Evolutionary conservation across 2,113 vertebrate species (phyloP), one percentile per base, ranked within the genome.

Genomic region (Apistogramma diplotaenia): DNA sequence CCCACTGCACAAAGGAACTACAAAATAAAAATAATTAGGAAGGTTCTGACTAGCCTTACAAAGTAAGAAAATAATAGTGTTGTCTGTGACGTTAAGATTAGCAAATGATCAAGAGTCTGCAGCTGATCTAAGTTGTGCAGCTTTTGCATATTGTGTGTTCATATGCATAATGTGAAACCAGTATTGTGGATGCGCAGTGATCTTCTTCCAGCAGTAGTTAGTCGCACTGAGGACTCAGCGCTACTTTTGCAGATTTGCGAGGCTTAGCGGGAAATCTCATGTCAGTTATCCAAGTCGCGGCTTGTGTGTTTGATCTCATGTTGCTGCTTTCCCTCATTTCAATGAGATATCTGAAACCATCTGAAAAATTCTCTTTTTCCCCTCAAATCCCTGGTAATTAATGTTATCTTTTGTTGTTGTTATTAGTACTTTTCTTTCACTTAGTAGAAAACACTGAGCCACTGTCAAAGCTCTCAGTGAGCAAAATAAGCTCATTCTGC

Each of bases 231-330:
- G 77, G 57, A 77, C 70, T 57, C 72, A 31, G 35, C 2, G 56
- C 71, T 85, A 55, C 62, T 76, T 75, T 72, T 55, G 37, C 81
- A 86, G 81, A 85, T 86, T 89, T 90, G 25, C 6, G 31, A 27
- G 54, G 84, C 4, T 90, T 85, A 83, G 58, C 59, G 19, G 59
- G 54, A 86, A 90, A 83, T 87, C 76, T 75, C 49, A 23, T 29
- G 31, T 82, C 49, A 62, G 27, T 76, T 62, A 23, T 67, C 57
- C 37, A 49, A 78, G 49, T 79, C 75, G 57, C 57, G 5, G 55
- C 8, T 18, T 74, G 58, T 85, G 82, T 81, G 70, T 84, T 78
- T 83, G 54, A 85, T 82, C 78, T 79, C 46, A 55, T 74, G 74
- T 61, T 76, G 27, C 79, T 72, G 61, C 56, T 56, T 77, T 53